A percentile compares a stretch with the other conserved stretches of the same genome.
These are phyloP conservation scores for Regulus satrapa DNA, from an alignment of 2,113 vertebrate species.

Conservation along the genomic window DNA sequence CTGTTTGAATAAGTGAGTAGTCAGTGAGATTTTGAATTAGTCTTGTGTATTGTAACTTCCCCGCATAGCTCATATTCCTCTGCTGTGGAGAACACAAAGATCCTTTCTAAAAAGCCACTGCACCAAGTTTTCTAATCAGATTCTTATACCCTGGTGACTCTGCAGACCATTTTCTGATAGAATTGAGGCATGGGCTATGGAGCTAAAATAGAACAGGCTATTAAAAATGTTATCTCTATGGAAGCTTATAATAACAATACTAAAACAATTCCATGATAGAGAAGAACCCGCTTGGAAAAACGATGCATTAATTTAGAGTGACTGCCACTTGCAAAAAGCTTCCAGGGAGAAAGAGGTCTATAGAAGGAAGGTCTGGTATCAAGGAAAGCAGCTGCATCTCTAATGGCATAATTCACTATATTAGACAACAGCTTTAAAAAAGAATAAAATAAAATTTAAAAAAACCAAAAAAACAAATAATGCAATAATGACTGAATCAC, in stretches of 20 bases:
- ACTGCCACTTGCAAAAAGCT: not conserved
- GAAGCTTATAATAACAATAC: not conserved
- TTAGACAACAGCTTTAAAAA: not conserved
- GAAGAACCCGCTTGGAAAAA: not conserved
- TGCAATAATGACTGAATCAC: not conserved
- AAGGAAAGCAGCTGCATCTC: not conserved
- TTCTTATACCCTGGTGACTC: constrained; percentile 21
- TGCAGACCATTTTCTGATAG: constrained; percentile 11
- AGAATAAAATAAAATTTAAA: too few species aligned
- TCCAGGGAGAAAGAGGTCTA: not conserved
- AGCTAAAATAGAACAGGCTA: constrained; percentile 17
- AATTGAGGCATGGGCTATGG: not conserved
- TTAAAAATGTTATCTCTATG: not conserved
- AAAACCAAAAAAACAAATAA: too few species aligned
- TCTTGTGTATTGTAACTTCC: not conserved
- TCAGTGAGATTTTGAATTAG: constrained; percentile 2
- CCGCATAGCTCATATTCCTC: not conserved
- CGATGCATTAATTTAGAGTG: not conserved
- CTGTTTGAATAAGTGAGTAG: not conserved
- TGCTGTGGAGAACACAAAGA: not conserved
- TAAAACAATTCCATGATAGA: not conserved
- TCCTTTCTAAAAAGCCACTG: not conserved
- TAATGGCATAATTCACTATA: not conserved
- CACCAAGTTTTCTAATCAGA: constrained; percentile 27
- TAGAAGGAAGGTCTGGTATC: not conserved